phyloP scores from a whole-genome alignment of 1,140 invertebrate species.

The Carcinoscorpius rotundicauda region DNA sequence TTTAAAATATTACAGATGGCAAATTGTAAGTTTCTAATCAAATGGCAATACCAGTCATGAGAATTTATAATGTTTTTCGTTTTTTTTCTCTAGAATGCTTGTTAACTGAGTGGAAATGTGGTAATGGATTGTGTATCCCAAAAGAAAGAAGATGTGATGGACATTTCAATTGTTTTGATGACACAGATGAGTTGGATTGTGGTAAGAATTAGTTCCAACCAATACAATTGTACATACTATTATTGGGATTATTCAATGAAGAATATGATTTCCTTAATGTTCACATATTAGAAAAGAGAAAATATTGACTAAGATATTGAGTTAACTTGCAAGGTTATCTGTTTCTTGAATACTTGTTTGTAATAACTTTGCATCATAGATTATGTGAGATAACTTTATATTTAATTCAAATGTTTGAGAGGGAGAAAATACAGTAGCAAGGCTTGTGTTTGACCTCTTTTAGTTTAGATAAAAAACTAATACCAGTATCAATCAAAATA shows the following conservation, averaged over 20 bases:
- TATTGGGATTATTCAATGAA: too few species aligned
- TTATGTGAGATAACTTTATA: too few species aligned
- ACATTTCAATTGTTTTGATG: constrained; percentile 60
- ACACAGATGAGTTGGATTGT: constrained; percentile 63
- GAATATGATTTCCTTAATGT: too few species aligned
- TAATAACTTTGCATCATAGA: too few species aligned
- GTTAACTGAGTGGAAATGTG: constrained; percentile 36
- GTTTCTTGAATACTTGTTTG: not conserved
- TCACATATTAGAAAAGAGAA: not conserved
- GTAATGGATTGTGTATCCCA: constrained; percentile 14
- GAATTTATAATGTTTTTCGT: too few species aligned
- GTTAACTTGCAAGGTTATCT: not conserved
- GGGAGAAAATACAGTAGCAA: too few species aligned
- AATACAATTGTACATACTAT: not conserved
- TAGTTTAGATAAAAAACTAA: not conserved
- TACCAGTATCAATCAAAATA: not conserved
- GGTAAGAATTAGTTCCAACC: constrained; percentile 42
- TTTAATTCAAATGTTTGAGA: too few species aligned
- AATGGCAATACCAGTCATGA: too few species aligned
- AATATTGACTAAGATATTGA: not conserved
- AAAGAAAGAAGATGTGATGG: constrained; percentile 38
- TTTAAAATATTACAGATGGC: too few species aligned
- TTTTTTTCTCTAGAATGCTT: constrained; percentile 1
- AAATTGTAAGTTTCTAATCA: too few species aligned
- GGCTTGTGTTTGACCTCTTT: too few species aligned